Percentiles rank a stretch among this genome's conserved stretches.
phyloP scores from a whole-genome alignment of 2,113 vertebrate genomes.

The Chloebia gouldiae region DNA sequence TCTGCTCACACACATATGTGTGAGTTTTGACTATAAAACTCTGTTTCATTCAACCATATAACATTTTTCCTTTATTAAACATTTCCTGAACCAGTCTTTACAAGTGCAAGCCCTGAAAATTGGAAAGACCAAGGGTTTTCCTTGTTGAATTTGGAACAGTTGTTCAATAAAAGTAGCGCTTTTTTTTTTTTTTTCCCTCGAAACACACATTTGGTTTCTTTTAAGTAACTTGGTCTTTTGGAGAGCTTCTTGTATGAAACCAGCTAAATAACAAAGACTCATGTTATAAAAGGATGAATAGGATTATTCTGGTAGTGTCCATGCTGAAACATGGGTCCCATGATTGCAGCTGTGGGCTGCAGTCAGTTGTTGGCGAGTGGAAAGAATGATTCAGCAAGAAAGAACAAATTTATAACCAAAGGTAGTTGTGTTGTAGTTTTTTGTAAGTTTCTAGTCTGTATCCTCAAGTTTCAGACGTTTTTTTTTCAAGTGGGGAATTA shows the following conservation, averaged over 20 bases:
- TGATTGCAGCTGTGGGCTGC: not conserved
- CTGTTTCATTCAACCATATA: not conserved
- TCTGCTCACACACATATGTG: rapidly evolving
- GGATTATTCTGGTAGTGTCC: not conserved
- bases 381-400: not conserved
- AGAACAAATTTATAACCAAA: rapidly evolving
- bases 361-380: not conserved
- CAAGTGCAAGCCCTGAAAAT: not conserved
- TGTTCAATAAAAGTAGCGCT: not conserved
- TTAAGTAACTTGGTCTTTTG: not conserved
- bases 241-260: not conserved
- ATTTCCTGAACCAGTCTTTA: not conserved
- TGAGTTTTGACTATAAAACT: not conserved
- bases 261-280: not conserved
- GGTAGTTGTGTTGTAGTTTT: rapidly evolving
- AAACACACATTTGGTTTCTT: not conserved
- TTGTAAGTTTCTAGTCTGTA: rapidly evolving
- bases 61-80: not conserved
- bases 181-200: not conserved
- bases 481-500: not conserved
- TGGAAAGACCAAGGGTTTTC: not conserved
- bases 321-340: not conserved
- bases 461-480: rapidly evolving
- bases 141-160: not conserved
- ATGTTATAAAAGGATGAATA: not conserved